Conservation (phyloP, 2,888 invertebrate species). For the Brenthis daphne region DNA sequence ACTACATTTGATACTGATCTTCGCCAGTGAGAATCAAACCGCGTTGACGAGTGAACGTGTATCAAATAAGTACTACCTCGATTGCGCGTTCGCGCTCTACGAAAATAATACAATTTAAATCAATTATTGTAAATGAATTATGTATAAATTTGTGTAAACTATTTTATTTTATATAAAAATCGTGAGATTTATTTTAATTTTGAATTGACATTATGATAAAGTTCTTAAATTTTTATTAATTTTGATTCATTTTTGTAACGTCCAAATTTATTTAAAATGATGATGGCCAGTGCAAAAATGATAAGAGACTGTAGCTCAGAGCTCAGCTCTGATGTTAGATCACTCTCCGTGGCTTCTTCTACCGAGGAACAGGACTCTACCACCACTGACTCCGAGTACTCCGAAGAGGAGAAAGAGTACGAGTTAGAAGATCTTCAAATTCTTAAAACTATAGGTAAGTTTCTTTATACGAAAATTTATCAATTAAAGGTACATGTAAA, state of each 20-base stretch:
- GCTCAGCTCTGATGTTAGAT: constrained; percentile 75
- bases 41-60: constrained; percentile 57
- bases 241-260: neutral
- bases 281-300: constrained; percentile 81
- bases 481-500: neutral
- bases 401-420: constrained; percentile 84
- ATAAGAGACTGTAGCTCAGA: constrained; percentile 80
- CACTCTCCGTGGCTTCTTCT: constrained; percentile 77
- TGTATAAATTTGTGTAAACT: constrained; percentile 22
- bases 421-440: constrained; percentile 92
- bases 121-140: constrained; percentile 43
- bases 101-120: constrained; percentile 34
- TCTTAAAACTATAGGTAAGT: constrained; percentile 93
- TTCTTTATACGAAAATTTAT: neutral
- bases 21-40: constrained; percentile 56
- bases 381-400: constrained; percentile 81
- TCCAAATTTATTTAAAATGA: constrained; percentile 57
- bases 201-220: constrained; percentile 23
- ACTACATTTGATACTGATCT: constrained; percentile 34
- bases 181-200: constrained; percentile 11
- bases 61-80: constrained; percentile 38
- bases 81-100: constrained; percentile 56
- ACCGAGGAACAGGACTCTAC: constrained; percentile 81
- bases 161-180: constrained; percentile 17
- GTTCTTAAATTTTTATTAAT: constrained; percentile 5